Evolutionary conservation across 1,140 invertebrate genomes (phyloP).

Genomic region (Mactra quadrangularis): DNA sequence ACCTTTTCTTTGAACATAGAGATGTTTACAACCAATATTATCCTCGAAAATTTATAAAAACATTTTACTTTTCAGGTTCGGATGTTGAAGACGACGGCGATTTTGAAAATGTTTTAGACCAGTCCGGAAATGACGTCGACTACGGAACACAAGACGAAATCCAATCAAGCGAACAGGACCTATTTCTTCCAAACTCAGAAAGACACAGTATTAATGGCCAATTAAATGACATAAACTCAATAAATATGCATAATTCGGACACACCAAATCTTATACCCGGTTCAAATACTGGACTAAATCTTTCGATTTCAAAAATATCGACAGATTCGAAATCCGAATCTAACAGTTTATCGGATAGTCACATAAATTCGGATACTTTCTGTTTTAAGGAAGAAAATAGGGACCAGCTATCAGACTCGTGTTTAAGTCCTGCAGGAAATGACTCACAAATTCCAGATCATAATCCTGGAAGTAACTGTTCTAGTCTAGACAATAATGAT

Average conservation of each 20-base stretch:
- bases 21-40: too few species aligned
- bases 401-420: constrained; percentile 58
- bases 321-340: constrained; percentile 48
- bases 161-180: constrained; percentile 65
- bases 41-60: too few species aligned
- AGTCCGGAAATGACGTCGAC: constrained; percentile 72
- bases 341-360: constrained; percentile 44
- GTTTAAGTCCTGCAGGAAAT: constrained; percentile 57
- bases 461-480: constrained; percentile 59
- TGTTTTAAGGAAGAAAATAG: constrained; percentile 23
- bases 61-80: constrained; percentile 78
- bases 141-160: constrained; percentile 69
- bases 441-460: constrained; percentile 48
- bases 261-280: constrained; percentile 5
- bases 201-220: constrained; percentile 55
- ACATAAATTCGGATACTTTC: constrained; percentile 35
- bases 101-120: constrained; percentile 78
- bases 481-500: constrained; percentile 58
- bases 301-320: constrained; percentile 47
- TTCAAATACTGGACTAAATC: constrained; percentile 18
- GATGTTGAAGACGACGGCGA: constrained; percentile 80
- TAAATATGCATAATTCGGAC: constrained; percentile 39
- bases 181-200: constrained; percentile 54
- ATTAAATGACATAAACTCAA: constrained; percentile 56
- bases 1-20: too few species aligned